Percentiles rank a stretch among this genome's conserved stretches.
Conservation (phyloP, 2,888 invertebrate species). For the Acanthoscelides obtectus region DNA sequence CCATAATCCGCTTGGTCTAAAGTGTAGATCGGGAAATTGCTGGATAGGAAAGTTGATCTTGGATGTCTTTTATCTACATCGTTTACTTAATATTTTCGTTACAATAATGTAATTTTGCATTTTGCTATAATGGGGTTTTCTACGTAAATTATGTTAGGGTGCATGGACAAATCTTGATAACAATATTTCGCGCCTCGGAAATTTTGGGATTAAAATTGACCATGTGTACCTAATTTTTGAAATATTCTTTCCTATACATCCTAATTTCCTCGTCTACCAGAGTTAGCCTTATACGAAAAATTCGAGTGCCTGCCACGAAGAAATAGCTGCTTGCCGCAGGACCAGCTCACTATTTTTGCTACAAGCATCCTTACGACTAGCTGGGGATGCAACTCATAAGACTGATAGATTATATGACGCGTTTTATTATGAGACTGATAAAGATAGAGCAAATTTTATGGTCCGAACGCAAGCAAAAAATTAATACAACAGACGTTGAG, state of each 20-base stretch:
- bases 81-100: no score
- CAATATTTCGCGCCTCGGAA: no score
- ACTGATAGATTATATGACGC: conserved; percentile 44
- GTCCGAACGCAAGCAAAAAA: conserved; percentile 1
- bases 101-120: no score
- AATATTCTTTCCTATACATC: not conserved
- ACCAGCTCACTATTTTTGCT: conserved; percentile 39
- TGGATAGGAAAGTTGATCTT: no score
- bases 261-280: not conserved
- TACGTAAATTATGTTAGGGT: no score
- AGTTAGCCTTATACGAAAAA: not conserved
- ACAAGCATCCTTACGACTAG: conserved; percentile 36
- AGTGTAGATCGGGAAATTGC: no score
- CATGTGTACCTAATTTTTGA: no score
- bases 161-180: no score
- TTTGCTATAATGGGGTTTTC: no score
- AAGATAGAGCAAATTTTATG: conserved; percentile 24
- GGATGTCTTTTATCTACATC: no score
- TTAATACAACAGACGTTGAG: not conserved
- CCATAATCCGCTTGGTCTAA: no score
- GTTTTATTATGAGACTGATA: conserved; percentile 36
- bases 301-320: conserved; percentile 38
- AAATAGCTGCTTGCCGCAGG: conserved; percentile 29
- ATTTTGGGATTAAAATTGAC: no score
- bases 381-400: conserved; percentile 44